Base-by-base conservation (phyloP, 2,113 vertebrate genomes). In the Hassar affinis region DNA sequence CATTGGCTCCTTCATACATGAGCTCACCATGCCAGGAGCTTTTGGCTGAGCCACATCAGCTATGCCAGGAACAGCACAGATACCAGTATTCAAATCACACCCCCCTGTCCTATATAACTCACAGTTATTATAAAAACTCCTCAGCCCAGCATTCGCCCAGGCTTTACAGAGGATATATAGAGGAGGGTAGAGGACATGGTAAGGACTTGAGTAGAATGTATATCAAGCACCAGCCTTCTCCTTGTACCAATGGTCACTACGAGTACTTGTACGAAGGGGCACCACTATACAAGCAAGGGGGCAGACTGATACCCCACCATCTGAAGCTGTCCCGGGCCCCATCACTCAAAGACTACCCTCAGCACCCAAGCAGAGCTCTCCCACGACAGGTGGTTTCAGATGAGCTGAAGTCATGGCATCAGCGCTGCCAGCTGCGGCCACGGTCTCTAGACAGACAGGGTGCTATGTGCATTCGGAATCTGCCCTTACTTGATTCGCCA, bases 371-470 rank as follows among this genome's bases (percentile, higher is more conserved):
- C 66, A 83, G 88, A 3, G 90, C 78, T 27, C 90, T 94, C 52
- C 92, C 94, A 30, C 92, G 89, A n/a, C 93, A 95, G 0, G 89
- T 92, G 0, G 95, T 97, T 54, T 94, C 91, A 0, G 95, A 96
- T 33, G 95, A 96, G 83, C 93, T 97, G 12, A 93, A 92, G 82
- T 96, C 91, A 0, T 97, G 96, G 96, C 96, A 96, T 30, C 90
- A 93, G 52, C 93, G 96, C 11, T 95, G 91, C 38, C 93, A 94
- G 72, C 81, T 93, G 62, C 93, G 90, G 33, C 85, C 86, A 1
- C 87, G 1, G 92, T 96, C 96, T 4, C 93, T 96, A 18, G 96
- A 97, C 90, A 90, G 96, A 68, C 95, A 96, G 57, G 95, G 95
- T 7, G 92, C 95, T 0, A 90, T 95, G 80, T 89, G 93, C 18